Conservation (phyloP, 2,888 invertebrate species). For the Nemapogon koenigi region DNA sequence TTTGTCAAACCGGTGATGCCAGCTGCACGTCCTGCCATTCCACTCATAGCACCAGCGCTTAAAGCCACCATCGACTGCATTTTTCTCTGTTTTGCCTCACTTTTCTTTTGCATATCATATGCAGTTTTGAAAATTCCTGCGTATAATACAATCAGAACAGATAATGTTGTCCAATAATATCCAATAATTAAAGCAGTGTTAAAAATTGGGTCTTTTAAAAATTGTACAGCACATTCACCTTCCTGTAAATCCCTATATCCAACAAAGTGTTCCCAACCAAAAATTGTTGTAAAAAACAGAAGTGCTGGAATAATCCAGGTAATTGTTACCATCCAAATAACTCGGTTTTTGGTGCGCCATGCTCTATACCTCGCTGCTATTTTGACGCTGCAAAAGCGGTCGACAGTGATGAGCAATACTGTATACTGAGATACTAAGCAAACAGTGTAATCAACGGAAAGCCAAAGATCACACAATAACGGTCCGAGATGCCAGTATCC, state of each 20-base stretch:
- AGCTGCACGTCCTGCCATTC: slow-evolving; percentile 87
- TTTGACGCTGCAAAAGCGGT: slow-evolving; percentile 98
- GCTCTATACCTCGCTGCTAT: slow-evolving; percentile 96
- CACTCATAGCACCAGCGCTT: slow-evolving; percentile 89
- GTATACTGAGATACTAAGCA: slow-evolving; percentile 99
- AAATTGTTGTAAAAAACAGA: slow-evolving; percentile 96
- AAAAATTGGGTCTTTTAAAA: slow-evolving; percentile 95
- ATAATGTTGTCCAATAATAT: slow-evolving; percentile 97
- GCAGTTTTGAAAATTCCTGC: slow-evolving; percentile 98
- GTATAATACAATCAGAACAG: slow-evolving; percentile 94
- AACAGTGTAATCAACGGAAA: slow-evolving; percentile 98
- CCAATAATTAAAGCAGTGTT: slow-evolving; percentile 96
- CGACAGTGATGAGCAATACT: slow-evolving; percentile 96
- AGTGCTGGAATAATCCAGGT: slow-evolving; percentile 97
- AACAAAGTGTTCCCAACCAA: slow-evolving; percentile 98
- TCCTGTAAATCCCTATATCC: slow-evolving; percentile 88
- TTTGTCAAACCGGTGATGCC: slow-evolving; percentile 86
- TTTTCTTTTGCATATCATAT: slow-evolving; percentile 96
- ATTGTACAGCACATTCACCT: slow-evolving; percentile 95
- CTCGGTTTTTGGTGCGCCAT: slow-evolving; percentile 94
- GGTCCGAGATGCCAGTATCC: slow-evolving; percentile 98
- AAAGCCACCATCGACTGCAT: slow-evolving; percentile 94
- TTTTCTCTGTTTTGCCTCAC: slow-evolving; percentile 94
- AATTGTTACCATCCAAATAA: slow-evolving; percentile 93
- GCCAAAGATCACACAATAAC: slow-evolving; percentile 95